Evolutionary conservation across 2,888 invertebrate species (phyloP).

Genomic region (Mimumesa dahlbomi): DNA sequence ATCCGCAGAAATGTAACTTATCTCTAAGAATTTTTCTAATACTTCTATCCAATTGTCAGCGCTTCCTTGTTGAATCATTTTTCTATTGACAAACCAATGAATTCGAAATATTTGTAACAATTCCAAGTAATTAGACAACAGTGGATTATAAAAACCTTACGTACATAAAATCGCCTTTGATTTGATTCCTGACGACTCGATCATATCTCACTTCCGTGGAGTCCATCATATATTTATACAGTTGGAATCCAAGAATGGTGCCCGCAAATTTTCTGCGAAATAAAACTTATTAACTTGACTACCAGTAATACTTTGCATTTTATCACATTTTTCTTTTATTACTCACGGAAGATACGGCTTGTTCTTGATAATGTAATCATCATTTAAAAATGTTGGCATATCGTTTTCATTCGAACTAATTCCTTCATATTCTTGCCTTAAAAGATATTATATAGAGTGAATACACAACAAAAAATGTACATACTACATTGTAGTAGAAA

Average conservation of each 20-base stretch:
- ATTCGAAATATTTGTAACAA: too few species aligned
- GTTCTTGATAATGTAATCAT: constrained; percentile 71
- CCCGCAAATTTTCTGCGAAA: constrained; percentile 72
- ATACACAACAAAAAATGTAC: constrained; percentile 19
- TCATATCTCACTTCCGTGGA: constrained; percentile 70
- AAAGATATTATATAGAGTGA: too few species aligned
- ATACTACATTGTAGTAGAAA: constrained; percentile 55
- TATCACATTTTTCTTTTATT: neutral
- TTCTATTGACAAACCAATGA: constrained; percentile 63
- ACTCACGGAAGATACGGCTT: constrained; percentile 76
- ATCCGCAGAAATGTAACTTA: constrained; percentile 59
- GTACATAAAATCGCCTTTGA: constrained; percentile 67
- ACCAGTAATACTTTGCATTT: neutral
- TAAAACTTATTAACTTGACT: neutral
- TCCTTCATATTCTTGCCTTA: constrained; percentile 69
- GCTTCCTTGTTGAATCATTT: constrained; percentile 67
- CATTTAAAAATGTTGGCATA: constrained; percentile 71
- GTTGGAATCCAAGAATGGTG: constrained; percentile 71
- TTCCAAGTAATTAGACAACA: too few species aligned
- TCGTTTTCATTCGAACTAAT: constrained; percentile 48
- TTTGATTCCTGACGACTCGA: constrained; percentile 45
- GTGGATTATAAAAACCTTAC: constrained; percentile 34
- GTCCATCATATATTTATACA: constrained; percentile 71
- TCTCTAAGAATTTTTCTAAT: constrained; percentile 63
- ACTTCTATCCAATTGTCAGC: constrained; percentile 68